Evolutionary conservation across 2,113 vertebrate genomes (phyloP), one percentile per base, ranked within the genome.

Genomic region (Urocynchramus pylzowi): DNA sequence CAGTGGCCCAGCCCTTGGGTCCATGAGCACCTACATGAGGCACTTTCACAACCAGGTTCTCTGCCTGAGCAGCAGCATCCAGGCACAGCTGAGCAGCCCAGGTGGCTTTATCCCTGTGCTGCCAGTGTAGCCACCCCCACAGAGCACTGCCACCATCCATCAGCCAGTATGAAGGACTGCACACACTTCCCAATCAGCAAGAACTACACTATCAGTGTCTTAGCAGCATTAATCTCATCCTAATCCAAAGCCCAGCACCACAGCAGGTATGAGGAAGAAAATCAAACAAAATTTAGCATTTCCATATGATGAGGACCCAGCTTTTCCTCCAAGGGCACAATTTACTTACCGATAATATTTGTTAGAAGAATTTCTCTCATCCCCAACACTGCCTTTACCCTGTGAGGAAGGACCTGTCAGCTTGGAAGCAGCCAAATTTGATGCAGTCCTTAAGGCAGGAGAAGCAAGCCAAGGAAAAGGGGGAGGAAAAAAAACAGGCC

Each of bases 321-420:
- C 63, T 84, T 84, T 64, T 93, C 91, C n/a, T 94, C 44, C 37
- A 75, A 65, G 64, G 44, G 56, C 65, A 93, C n/a, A 77, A 67
- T 82, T 86, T 80, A 97, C 98, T 98, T 95, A 98, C 98, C 98
- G 98, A 77, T 97, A 98, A 95, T 98, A 98, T 97, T 98, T 98
- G 98, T 97, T 98, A 97, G 98, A 96, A 94, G 98, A 89, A 97
- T 98, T 98, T 97, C 98, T 98, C 93, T 98, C 98, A 97, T 98
- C 98, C 95, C 97, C 96, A 97, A 98, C 97, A 97, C 97, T 98
- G 97, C 98, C 96, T 98, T 98, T 98, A 98, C 97, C 97, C 91
- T 98, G 98, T 56, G 98, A 97, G 96, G 98, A 97, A 97, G 97
- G 97, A 97, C 97, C 96, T 96, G 98, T 97, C 95, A 98, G 96